Evolutionary conservation across 1,140 invertebrate genomes (phyloP), one percentile per base, ranked within the genome.

Genomic region (Drusus annulatus): DNA sequence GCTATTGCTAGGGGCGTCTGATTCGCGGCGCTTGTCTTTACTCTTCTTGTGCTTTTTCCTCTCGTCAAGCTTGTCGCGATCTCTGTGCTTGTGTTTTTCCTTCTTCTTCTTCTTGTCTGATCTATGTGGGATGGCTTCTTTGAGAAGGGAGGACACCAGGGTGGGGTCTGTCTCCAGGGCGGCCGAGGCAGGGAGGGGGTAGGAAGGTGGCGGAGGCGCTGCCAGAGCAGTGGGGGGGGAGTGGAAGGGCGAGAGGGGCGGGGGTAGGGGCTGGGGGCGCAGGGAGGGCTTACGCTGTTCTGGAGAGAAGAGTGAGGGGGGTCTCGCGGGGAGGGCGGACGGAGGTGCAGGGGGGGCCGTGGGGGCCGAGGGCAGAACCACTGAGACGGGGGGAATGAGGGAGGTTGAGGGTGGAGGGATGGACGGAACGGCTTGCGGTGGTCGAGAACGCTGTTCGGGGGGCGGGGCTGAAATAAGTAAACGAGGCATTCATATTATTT

Each of bases 61-160:
- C 76, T 90, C 88, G 51, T 89, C 88, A 69, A 88, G 88, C 83
- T 89, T 89, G 84, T 90, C 88, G 50, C 87, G 85, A 81, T 90
- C 88, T 83, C 90, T 90, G 82, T 90, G 88, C 86, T 90, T 90
- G 84, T 90, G 88, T 85, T 90, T 90, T 36, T 89, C 88, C 65
- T 90, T 90, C 84, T 90, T 90, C 84, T 90, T 89, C 80, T 90
- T 89, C 75, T 89, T 88, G 31, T 90, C 89, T 21, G 78, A 60
- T 36, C 62, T 78, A 58, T 81, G 81, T 6, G 81, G 78, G 16
- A 90, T 81, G 60, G 88, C 88, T 74, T 89, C 89, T 80, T 90
- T 90, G 3, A 90, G 83, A n/a, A 90, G 82, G 80, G 87, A 88
- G 0, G 88, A 89, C 6, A 90, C 88, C 65, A 89, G 73, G 0